phyloP scores from a whole-genome alignment of 2,113 vertebrate genomes.

The Rhadina sibilatrix region DNA sequence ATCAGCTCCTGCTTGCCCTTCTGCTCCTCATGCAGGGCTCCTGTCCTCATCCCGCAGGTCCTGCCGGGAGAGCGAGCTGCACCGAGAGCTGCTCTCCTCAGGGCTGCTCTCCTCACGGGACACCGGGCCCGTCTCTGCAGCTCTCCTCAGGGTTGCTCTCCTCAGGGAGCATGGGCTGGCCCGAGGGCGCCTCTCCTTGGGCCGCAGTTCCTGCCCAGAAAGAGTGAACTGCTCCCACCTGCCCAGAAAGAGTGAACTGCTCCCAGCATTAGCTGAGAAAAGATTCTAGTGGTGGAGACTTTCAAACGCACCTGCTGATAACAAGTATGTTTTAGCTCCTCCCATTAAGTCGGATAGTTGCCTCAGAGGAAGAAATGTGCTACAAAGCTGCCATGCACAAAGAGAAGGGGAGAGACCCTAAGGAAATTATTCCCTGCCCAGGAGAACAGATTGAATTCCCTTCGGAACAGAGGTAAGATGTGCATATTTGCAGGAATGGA shows the following conservation, averaged over 20 bases:
- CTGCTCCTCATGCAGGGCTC: background rate
- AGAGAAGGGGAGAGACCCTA: background rate
- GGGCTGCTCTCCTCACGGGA: background rate
- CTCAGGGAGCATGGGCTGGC: background rate
- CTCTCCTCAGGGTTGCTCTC: no score
- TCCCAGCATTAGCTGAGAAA: background rate
- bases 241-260: no score
- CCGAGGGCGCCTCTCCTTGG: fast-evolving
- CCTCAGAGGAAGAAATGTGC: background rate
- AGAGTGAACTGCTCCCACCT: background rate
- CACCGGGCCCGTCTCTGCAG: background rate
- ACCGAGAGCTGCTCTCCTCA: no score
- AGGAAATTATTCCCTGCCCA: background rate
- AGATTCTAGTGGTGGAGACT: background rate
- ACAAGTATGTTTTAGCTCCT: background rate
- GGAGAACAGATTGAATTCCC: background rate
- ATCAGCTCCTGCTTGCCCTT: no score
- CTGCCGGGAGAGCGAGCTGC: no score
- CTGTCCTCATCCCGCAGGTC: no score
- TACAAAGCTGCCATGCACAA: background rate
- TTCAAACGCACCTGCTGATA: background rate
- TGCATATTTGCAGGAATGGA: background rate
- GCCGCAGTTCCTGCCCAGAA: fast-evolving
- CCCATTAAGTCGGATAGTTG: background rate
- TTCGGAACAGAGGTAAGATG: background rate